A percentile compares a stretch with the other conserved stretches of the same genome.
phyloP scores from a whole-genome alignment of 2,888 invertebrate genomes.

The Icerya purchasi region DNA sequence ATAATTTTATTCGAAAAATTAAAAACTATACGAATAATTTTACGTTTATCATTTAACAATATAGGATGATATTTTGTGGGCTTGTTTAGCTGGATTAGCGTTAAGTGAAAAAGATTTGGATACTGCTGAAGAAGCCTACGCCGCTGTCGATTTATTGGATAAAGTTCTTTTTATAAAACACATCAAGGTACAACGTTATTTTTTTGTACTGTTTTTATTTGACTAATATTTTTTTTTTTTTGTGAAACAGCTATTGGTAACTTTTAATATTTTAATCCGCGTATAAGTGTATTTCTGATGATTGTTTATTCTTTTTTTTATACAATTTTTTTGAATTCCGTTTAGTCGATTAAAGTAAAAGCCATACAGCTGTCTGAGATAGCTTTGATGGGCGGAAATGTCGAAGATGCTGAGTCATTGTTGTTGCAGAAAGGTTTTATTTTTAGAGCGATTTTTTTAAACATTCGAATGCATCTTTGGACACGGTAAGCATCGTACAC shows the following conservation, averaged over 20 bases:
- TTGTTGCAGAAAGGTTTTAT: constrained; percentile 43
- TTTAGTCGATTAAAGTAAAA: constrained; percentile 30
- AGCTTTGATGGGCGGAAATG: constrained; percentile 42
- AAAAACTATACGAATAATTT: too few relatives aligned
- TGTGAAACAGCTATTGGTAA: background rate
- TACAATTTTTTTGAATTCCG: too few relatives aligned
- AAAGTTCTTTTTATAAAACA: constrained; percentile 70
- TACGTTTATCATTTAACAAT: too few relatives aligned
- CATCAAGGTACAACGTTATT: constrained; percentile 37
- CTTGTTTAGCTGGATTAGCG: constrained; percentile 77
- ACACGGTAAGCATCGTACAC: constrained; percentile 32
- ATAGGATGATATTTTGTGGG: constrained; percentile 55
- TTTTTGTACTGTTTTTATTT: background rate
- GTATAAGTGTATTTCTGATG: background rate
- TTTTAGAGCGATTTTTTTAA: constrained; percentile 47
- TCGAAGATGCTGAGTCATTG: constrained; percentile 46
- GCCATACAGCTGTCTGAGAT: constrained; percentile 41
- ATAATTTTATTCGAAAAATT: too few relatives aligned
- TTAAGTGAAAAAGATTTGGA: constrained; percentile 65
- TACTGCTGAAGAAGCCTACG: constrained; percentile 86
- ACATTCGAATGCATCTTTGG: constrained; percentile 51
- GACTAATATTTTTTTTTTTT: background rate
- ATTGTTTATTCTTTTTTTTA: too few relatives aligned
- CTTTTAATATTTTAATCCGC: background rate
- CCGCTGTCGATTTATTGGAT: constrained; percentile 64